Percentiles rank a stretch among this genome's conserved stretches.
Conservation (phyloP, 2,888 invertebrate species). For the Cephus pygmeus region DNA sequence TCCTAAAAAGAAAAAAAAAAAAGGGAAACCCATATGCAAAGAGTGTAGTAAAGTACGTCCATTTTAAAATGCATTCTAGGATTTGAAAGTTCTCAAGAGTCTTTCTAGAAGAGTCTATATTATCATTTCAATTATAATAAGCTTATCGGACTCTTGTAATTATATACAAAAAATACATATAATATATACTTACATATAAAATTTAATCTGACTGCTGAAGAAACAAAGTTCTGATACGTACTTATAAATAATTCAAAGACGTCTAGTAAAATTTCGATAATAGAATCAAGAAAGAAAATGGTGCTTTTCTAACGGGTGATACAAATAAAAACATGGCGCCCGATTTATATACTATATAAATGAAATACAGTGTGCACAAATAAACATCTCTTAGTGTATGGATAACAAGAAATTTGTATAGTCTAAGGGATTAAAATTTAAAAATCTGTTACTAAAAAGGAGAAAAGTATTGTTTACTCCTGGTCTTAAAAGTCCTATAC, state of each 20-base stretch:
- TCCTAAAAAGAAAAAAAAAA: no score
- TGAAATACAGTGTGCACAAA: background rate
- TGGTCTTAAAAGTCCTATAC: background rate
- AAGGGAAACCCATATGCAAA: background rate
- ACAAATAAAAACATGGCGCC: background rate
- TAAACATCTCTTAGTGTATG: no score
- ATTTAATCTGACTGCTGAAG: slow-evolving; percentile 4
- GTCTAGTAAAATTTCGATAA: slow-evolving; percentile 12
- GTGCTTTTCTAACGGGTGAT: slow-evolving; percentile 18
- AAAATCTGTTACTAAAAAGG: background rate
- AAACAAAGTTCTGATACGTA: slow-evolving; percentile 28
- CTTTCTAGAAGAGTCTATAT: background rate
- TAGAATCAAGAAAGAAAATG: slow-evolving; percentile 22
- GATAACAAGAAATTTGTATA: background rate
- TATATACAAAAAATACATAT: background rate
- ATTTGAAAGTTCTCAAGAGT: background rate
- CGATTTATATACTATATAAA: background rate
- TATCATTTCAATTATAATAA: background rate
- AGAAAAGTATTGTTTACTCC: background rate
- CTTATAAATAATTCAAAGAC: slow-evolving; percentile 9
- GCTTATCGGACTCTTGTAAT: background rate
- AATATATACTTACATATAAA: background rate
- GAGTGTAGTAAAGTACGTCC: background rate
- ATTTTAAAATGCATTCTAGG: background rate
- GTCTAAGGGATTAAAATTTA: background rate